A percentile compares a stretch with the other conserved stretches of the same genome.
Evolutionary conservation across 2,797 vertebrate species (phyloP).

Genomic region (Rhinophrynus dorsalis): DNA sequence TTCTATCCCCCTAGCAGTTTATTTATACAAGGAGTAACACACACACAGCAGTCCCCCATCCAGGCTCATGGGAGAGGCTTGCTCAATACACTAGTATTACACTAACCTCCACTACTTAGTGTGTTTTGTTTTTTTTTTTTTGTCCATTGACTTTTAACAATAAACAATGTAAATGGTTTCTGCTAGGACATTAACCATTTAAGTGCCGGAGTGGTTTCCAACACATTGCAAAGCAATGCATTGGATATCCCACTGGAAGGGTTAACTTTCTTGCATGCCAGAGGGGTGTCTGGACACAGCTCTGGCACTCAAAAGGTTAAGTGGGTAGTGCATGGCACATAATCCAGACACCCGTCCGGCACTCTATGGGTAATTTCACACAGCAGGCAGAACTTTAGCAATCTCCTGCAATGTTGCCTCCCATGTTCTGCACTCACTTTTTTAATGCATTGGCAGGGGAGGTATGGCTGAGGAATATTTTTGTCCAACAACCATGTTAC

Average conservation of each 20-base stretch:
- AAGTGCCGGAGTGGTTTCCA: no score
- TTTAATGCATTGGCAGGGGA: no score
- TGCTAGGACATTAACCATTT: not conserved
- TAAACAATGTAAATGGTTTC: constrained; percentile 4
- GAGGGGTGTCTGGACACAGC: no score
- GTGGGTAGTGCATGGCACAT: constrained; percentile 5
- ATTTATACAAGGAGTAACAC: not conserved
- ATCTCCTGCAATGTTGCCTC: no score
- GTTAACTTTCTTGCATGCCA: not conserved
- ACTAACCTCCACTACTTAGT: not conserved
- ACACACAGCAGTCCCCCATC: not conserved
- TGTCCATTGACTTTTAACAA: constrained; percentile 1
- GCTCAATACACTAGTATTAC: not conserved
- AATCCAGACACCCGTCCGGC: constrained; percentile 24
- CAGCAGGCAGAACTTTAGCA: no score
- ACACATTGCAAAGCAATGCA: no score
- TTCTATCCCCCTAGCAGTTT: no score
- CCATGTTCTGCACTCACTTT: no score
- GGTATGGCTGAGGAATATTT: no score
- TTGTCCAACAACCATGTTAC: no score
- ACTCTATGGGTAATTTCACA: no score
- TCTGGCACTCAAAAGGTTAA: no score
- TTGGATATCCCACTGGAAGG: not conserved
- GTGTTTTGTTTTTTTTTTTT: not conserved
- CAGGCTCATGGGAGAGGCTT: not conserved